phyloP scores from a whole-genome alignment of 1,140 invertebrate genomes.

The Solenopsis invicta region DNA sequence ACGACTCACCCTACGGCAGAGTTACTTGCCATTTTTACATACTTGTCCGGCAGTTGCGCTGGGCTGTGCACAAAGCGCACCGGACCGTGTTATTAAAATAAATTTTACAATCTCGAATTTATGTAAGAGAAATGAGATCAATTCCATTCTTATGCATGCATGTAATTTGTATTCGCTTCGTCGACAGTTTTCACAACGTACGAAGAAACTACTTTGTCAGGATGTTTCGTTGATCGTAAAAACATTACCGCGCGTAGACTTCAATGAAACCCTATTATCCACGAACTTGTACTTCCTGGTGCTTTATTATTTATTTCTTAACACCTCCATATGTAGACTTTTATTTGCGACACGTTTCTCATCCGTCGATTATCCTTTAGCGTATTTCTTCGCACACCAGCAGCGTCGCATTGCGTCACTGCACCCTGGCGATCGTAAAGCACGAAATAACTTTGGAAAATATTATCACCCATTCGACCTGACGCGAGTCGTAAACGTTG shows the following conservation, averaged over 20 bases:
- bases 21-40: constrained; percentile 46
- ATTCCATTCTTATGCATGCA: constrained; percentile 24
- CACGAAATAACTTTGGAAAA: constrained; percentile 66
- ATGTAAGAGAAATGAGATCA: constrained; percentile 31
- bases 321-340: not conserved
- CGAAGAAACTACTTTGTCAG: not conserved
- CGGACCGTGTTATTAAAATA: constrained; percentile 56
- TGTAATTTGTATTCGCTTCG: constrained; percentile 41
- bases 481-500: constrained; percentile 64
- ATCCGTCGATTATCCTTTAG: constrained; percentile 66
- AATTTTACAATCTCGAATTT: constrained; percentile 35
- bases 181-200: not conserved
- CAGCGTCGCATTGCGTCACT: not conserved
- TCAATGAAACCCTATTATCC: constrained; percentile 10
- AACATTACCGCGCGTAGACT: constrained; percentile 9
- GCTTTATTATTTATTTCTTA: not conserved
- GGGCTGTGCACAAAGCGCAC: not conserved
- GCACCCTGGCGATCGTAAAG: constrained; percentile 57
- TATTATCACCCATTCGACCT: constrained; percentile 72
- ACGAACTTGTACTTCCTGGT: not conserved
- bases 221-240: constrained; percentile 35
- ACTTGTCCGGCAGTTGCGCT: not conserved
- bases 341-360: constrained; percentile 43
- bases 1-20: not conserved
- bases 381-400: constrained; percentile 53